Evolutionary conservation across 2,888 invertebrate genomes (phyloP).

Genomic region (Epinotia bilunana): DNA sequence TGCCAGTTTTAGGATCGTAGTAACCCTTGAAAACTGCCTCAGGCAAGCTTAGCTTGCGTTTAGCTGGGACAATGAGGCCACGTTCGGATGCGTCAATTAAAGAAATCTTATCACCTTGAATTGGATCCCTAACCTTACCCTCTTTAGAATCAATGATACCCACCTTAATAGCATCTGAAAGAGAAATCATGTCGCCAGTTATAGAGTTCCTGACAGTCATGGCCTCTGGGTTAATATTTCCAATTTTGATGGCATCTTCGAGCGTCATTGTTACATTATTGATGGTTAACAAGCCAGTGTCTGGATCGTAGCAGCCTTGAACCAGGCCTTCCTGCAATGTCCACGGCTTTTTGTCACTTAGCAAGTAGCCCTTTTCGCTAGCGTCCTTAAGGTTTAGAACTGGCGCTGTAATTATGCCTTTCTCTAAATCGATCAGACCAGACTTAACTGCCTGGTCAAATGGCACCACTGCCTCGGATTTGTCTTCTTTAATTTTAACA

Average conservation of each 20-base stretch:
- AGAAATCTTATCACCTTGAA: slow-evolving; percentile 89
- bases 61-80: slow-evolving; percentile 92
- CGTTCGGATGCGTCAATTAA: slow-evolving; percentile 93
- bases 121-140: slow-evolving; percentile 91
- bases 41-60: slow-evolving; percentile 92
- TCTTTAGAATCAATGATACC: slow-evolving; percentile 91
- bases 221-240: slow-evolving; percentile 90
- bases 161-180: slow-evolving; percentile 90
- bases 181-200: slow-evolving; percentile 90
- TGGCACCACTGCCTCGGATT: slow-evolving; percentile 86
- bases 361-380: slow-evolving; percentile 90
- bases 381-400: slow-evolving; percentile 90
- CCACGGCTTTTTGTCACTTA: slow-evolving; percentile 91
- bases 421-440: slow-evolving; percentile 88
- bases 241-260: slow-evolving; percentile 89
- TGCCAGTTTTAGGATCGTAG: slow-evolving; percentile 93
- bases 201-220: slow-evolving; percentile 92
- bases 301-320: slow-evolving; percentile 90
- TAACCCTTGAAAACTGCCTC: slow-evolving; percentile 97
- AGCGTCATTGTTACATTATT: slow-evolving; percentile 88
- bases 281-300: slow-evolving; percentile 88
- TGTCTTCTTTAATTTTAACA: slow-evolving; percentile 90
- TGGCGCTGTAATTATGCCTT: slow-evolving; percentile 88
- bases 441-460: slow-evolving; percentile 88
- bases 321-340: slow-evolving; percentile 93